Percentiles rank a stretch among this genome's conserved stretches.
Evolutionary conservation across 2,797 vertebrate species (phyloP).

Genomic region (Halcyon leucocephala): DNA sequence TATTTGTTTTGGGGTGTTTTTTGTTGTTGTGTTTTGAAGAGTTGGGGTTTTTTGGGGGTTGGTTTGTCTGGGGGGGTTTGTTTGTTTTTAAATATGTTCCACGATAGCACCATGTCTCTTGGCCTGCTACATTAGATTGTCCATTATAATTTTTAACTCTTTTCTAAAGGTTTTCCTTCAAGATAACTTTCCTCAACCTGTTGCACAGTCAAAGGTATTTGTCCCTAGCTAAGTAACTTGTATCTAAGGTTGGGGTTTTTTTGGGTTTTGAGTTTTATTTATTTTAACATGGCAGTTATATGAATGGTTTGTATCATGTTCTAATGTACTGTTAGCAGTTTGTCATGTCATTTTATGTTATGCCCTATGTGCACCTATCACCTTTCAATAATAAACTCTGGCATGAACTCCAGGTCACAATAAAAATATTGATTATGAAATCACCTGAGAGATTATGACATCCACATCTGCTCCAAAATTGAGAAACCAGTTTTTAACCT

Average conservation of each 20-base stretch:
- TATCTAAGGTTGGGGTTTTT: neutral
- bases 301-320: neutral
- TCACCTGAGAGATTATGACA: neutral
- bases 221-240: neutral
- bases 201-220: neutral
- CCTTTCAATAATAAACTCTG: neutral
- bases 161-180: neutral
- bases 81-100: neutral
- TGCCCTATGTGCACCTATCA: neutral
- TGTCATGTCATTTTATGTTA: neutral
- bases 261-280: neutral
- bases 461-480: neutral
- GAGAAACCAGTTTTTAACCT: neutral
- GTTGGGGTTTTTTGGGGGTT: fast-evolving
- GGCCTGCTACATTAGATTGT: neutral
- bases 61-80: neutral
- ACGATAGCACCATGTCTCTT: neutral
- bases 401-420: neutral
- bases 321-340: neutral
- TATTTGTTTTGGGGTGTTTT: neutral
- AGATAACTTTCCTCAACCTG: neutral
- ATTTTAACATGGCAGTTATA: neutral
- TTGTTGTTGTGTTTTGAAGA: neutral
- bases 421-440: neutral
- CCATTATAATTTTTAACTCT: neutral